phyloP scores from a whole-genome alignment of 2,797 vertebrate species.

The Poecile montanus region DNA sequence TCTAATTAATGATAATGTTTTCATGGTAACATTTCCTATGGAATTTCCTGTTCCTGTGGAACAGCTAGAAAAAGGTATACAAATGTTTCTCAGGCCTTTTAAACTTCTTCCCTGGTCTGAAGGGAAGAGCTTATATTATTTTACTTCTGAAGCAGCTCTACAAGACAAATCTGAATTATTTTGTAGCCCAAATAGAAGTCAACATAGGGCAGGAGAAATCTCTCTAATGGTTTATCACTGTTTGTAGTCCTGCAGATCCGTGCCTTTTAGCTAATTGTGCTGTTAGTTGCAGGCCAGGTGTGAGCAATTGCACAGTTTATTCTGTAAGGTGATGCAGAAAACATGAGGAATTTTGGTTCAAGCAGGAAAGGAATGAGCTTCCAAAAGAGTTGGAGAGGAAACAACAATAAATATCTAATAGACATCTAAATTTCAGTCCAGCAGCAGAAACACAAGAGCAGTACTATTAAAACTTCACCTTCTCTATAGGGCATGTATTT shows the following conservation, averaged over 20 bases:
- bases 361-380: background rate
- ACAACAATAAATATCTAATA: background rate
- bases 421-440: background rate
- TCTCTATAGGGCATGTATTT: background rate
- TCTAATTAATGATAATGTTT: background rate
- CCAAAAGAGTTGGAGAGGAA: background rate
- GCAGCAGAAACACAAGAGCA: background rate
- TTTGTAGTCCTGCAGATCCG: background rate
- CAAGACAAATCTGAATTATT: background rate
- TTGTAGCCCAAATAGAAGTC: background rate
- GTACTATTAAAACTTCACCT: background rate
- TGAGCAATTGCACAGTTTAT: too few relatives aligned
- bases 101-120: background rate
- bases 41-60: background rate
- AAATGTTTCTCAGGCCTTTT: background rate
- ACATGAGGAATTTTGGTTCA: background rate
- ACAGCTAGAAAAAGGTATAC: background rate
- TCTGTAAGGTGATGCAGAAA: background rate
- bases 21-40: background rate
- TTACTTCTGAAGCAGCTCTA: background rate
- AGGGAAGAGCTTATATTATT: background rate
- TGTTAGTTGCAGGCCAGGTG: background rate
- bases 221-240: background rate
- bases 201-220: background rate
- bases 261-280: background rate